Base-by-base conservation (phyloP, 1,140 invertebrate species). In the Belonocnema kinseyi region DNA sequence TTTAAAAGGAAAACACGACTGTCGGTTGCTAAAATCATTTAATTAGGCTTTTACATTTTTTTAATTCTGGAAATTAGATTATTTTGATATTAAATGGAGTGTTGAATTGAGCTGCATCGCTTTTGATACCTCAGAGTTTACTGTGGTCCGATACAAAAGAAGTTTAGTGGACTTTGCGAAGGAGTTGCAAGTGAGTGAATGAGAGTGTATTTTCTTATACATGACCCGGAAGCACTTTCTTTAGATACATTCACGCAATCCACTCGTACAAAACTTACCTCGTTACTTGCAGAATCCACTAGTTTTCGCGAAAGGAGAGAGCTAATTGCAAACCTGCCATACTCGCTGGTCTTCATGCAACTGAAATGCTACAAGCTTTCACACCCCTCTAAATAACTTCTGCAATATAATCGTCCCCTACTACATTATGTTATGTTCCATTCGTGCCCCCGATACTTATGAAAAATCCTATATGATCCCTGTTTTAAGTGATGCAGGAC, bases 171-270 rank as follows among this genome's bases (percentile, higher is more conserved):
- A 66, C 2, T 16, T 33, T 14, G 21, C 0, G 12, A 40, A 66
- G 21, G 26, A 66, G 21, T 33, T 26, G 7, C 21, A 61, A 14
- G 58, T 66, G 26, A 66, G n/a, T 4, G n/a, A 54, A 54, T 10
- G n/a, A 19, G 16, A 54, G 26, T 33, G 58, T 66, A 21, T 66
- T 66, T 66, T 66, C 26, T 66, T 16, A n/a, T 72, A 11, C 52
- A 50, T 73, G 72, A 86, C 84, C 78, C 87, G 87, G 87, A 88
- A 87, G 73, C 82, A 87, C 85, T 85, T 87, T 87, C 85, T 85
- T 88, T 79, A 16, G 73, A 19, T 58, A 73, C 74, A 73, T 84
- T 85, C 83, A 83, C 78, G 83, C 80, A 87, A 85, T 81, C 75
- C 83, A 58, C 80, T 76, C 76, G 74, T 10, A 52, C 61, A 77